Percentiles rank a stretch among this genome's conserved stretches.
phyloP scores from a whole-genome alignment of 2,888 invertebrate species.

The Metalampra italica region DNA sequence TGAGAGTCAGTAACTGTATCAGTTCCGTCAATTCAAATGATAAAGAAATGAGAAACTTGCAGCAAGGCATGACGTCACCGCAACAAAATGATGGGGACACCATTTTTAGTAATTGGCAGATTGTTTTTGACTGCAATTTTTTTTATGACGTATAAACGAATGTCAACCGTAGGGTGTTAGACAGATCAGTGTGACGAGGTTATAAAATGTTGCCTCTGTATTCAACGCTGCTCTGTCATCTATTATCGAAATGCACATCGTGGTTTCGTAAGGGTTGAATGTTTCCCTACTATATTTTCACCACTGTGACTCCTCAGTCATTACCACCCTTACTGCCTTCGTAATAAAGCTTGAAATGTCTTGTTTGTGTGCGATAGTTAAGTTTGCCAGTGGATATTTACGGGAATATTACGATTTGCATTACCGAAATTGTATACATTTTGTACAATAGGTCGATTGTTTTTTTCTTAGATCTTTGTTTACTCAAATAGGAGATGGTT shows the following conservation, averaged over 20 bases:
- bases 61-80: too few relatives aligned
- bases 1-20: too few relatives aligned
- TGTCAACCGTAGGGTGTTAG: too few relatives aligned
- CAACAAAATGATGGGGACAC: too few relatives aligned
- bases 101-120: too few relatives aligned
- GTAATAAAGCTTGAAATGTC: conserved; percentile 17
- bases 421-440: conserved; percentile 58
- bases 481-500: too few relatives aligned
- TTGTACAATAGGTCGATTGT: conserved; percentile 28
- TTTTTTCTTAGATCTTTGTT: conserved; percentile 14
- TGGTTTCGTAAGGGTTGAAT: conserved; percentile 70
- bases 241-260: conserved; percentile 74
- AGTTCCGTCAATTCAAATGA: too few relatives aligned
- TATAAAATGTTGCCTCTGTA: conserved; percentile 17
- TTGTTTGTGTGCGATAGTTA: not conserved
- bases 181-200: too few relatives aligned
- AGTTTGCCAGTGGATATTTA: conserved; percentile 41
- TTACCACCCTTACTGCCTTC: conserved; percentile 10
- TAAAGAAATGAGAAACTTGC: too few relatives aligned
- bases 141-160: too few relatives aligned
- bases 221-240: conserved; percentile 36
- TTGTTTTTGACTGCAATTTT: too few relatives aligned
- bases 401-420: conserved; percentile 41
- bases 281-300: conserved; percentile 37
- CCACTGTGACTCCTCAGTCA: conserved; percentile 17